Evolutionary conservation across 2,888 invertebrate species (phyloP).

Genomic region (Nomada lathburiana): DNA sequence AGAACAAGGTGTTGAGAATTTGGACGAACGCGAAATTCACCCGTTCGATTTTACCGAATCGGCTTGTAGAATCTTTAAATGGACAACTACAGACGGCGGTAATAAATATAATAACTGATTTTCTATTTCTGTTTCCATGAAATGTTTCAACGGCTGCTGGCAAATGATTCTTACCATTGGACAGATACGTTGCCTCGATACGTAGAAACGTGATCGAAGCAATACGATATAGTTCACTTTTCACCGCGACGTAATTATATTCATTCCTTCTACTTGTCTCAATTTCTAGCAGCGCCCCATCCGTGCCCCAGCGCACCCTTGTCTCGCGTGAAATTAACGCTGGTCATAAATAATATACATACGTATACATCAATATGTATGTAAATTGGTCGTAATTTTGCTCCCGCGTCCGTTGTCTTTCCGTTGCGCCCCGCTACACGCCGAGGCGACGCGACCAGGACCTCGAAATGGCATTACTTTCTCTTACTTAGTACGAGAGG

Average conservation of each 20-base stretch:
- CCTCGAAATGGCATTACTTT: slow-evolving; percentile 17
- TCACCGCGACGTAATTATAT: too few species aligned
- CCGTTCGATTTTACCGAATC: background rate
- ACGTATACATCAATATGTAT: slow-evolving; percentile 51
- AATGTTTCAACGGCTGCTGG: too few species aligned
- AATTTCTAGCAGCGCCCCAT: background rate
- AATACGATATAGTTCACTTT: too few species aligned
- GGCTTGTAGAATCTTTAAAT: background rate
- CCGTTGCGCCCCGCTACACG: background rate
- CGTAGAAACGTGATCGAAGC: too few species aligned
- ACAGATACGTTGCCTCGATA: too few species aligned
- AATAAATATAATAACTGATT: too few species aligned
- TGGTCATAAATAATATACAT: slow-evolving; percentile 44
- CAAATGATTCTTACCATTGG: too few species aligned
- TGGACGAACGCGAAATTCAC: slow-evolving; percentile 9
- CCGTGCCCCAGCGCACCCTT: too few species aligned
- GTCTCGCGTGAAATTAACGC: slow-evolving; percentile 39
- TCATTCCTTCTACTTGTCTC: background rate
- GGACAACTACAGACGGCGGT: too few species aligned
- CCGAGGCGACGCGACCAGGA: background rate
- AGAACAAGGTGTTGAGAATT: slow-evolving; percentile 34
- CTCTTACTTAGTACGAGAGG: slow-evolving; percentile 12
- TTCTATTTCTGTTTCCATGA: background rate
- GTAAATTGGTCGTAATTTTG: slow-evolving; percentile 43
- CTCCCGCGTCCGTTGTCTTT: slow-evolving; percentile 42